Conservation (phyloP, 2,888 invertebrate species). For the Aspidiotus rigidus region DNA sequence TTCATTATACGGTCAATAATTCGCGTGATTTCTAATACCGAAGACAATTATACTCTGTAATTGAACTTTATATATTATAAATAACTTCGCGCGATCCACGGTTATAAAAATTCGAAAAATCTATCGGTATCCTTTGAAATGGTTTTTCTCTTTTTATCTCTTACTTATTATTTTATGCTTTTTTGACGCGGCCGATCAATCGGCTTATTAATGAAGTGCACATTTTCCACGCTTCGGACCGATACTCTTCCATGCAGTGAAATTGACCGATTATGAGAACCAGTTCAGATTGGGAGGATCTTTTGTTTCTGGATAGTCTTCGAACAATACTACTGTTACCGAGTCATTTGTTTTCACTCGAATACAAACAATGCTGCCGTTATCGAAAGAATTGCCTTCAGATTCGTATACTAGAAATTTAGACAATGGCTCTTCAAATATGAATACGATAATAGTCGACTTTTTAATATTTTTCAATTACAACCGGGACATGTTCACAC, state of each 20-base stretch:
- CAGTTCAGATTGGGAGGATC: constrained; percentile 15
- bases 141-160: no score
- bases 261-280: constrained; percentile 33
- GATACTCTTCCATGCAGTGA: constrained; percentile 8
- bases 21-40: background rate
- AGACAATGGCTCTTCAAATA: constrained; percentile 32
- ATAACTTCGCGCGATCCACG: background rate
- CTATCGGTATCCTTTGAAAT: constrained; percentile 1
- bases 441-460: constrained; percentile 29
- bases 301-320: constrained; percentile 27
- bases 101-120: constrained; percentile 1
- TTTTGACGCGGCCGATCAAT: background rate
- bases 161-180: background rate
- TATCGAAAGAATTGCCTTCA: constrained; percentile 30
- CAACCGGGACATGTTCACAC: constrained; percentile 31
- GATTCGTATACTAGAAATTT: constrained; percentile 28
- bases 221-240: background rate
- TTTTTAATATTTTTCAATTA: constrained; percentile 30
- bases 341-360: constrained; percentile 28
- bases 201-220: background rate
- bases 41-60: constrained; percentile 1
- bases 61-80: no score
- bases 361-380: constrained; percentile 29
- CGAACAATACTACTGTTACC: constrained; percentile 29
- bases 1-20: constrained; percentile 4